Percentiles rank a stretch among this genome's conserved stretches.
These are phyloP conservation scores for Leucozona laternaria DNA, from an alignment of 2,888 invertebrate species.

Conservation along the genomic window DNA sequence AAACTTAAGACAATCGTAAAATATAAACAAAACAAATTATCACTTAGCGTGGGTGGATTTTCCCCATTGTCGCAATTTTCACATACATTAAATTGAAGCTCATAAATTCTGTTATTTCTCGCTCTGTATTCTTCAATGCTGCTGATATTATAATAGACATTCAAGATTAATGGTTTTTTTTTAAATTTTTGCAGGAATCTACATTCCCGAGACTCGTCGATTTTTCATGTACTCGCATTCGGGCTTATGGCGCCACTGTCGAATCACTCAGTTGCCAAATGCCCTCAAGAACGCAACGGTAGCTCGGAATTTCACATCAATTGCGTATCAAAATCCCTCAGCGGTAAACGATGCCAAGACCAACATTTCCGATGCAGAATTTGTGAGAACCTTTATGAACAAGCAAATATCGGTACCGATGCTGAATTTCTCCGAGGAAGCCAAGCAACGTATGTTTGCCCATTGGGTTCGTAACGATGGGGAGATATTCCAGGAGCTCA, in stretches of 20 bases:
- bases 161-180: background rate
- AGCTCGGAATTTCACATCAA: slow-evolving; percentile 85
- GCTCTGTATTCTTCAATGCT: background rate
- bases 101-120: background rate
- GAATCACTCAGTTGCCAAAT: slow-evolving; percentile 81
- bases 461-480: slow-evolving; percentile 82
- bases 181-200: slow-evolving; percentile 84
- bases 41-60: slow-evolving; percentile 25
- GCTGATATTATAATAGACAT: background rate
- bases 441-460: slow-evolving; percentile 81
- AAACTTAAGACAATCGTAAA: slow-evolving; percentile 2
- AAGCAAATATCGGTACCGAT: slow-evolving; percentile 77
- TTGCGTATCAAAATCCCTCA: slow-evolving; percentile 79
- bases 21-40: background rate
- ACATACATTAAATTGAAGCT: slow-evolving; percentile 18
- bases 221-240: slow-evolving; percentile 88
- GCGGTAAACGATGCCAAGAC: slow-evolving; percentile 79
- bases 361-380: slow-evolving; percentile 79
- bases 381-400: slow-evolving; percentile 79
- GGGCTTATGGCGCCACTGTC: slow-evolving; percentile 87
- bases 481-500: slow-evolving; percentile 79
- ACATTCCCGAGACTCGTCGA: slow-evolving; percentile 85
- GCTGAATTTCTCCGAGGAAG: slow-evolving; percentile 79
- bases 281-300: slow-evolving; percentile 85
- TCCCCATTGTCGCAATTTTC: slow-evolving; percentile 19